Conservation (phyloP, 2,888 invertebrate species). For the Ommatoiulus sabulosus region DNA sequence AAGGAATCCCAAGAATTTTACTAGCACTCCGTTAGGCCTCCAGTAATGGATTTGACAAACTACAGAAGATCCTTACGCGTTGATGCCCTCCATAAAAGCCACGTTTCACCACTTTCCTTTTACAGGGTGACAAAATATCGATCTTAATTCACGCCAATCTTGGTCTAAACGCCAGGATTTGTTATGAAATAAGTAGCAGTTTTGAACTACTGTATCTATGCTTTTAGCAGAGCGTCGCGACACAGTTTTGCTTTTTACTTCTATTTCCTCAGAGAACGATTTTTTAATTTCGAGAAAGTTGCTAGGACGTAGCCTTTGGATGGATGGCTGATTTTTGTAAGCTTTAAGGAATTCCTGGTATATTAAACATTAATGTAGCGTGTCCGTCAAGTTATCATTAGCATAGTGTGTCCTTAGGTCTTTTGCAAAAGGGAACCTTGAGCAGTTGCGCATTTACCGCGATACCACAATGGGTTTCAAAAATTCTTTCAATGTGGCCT, state of each 20-base stretch:
- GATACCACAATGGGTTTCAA: no score
- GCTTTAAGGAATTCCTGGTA: not conserved
- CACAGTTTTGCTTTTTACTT: slow-evolving; percentile 48
- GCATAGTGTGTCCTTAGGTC: no score
- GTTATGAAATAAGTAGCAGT: slow-evolving; percentile 32
- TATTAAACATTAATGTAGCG: not conserved
- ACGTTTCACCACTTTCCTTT: slow-evolving; percentile 25
- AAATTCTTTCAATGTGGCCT: no score
- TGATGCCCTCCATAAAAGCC: slow-evolving; percentile 27
- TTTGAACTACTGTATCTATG: not conserved
- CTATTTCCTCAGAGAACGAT: slow-evolving; percentile 36
- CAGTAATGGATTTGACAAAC: slow-evolving; percentile 46
- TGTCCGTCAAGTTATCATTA: no score
- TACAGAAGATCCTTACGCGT: slow-evolving; percentile 41
- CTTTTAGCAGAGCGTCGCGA: slow-evolving; percentile 11
- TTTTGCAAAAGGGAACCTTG: no score
- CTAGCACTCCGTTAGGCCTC: slow-evolving; percentile 35
- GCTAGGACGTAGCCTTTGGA: not conserved
- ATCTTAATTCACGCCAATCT: slow-evolving; percentile 11
- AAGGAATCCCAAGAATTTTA: slow-evolving; percentile 37
- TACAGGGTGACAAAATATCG: slow-evolving; percentile 42
- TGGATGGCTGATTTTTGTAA: not conserved
- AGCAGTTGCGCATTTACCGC: no score
- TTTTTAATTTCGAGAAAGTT: slow-evolving; percentile 46
- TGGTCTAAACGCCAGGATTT: not conserved